These are phyloP conservation scores for Aphodius granarius DNA, from an alignment of 2,888 invertebrate genomes.

Conservation along the genomic window DNA sequence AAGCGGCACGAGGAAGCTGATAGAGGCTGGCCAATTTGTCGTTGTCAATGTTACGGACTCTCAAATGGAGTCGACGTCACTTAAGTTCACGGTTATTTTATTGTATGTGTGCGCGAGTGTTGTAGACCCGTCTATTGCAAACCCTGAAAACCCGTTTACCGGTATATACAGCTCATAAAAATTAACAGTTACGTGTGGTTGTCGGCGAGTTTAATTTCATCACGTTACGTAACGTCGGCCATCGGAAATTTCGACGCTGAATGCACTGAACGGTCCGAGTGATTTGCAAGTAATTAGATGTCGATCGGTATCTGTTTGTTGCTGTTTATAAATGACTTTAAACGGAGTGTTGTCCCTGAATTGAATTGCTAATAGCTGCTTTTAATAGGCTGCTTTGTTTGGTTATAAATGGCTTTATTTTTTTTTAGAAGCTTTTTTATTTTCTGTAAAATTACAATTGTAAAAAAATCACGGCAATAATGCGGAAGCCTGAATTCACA, in stretches of 20 bases:
- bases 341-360: background rate
- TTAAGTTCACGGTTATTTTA: slow-evolving; percentile 11
- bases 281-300: background rate
- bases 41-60: slow-evolving; percentile 8
- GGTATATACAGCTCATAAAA: background rate
- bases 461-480: no score
- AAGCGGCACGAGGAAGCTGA: background rate
- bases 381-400: background rate
- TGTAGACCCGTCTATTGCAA: background rate
- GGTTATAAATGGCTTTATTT: no score
- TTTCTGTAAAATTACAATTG: no score
- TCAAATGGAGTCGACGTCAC: background rate
- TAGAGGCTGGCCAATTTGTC: background rate
- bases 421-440: no score
- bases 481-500: no score
- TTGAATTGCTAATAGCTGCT: background rate
- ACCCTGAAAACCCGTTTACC: background rate
- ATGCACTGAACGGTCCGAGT: background rate
- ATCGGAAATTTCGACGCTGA: background rate
- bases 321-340: background rate
- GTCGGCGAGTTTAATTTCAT: background rate
- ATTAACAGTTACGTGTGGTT: background rate
- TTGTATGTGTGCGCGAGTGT: background rate
- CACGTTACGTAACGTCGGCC: background rate
- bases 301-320: background rate